Evolutionary conservation across 2,888 invertebrate genomes (phyloP), one percentile per base, ranked within the genome.

Genomic region (Drosophila kokeensis): DNA sequence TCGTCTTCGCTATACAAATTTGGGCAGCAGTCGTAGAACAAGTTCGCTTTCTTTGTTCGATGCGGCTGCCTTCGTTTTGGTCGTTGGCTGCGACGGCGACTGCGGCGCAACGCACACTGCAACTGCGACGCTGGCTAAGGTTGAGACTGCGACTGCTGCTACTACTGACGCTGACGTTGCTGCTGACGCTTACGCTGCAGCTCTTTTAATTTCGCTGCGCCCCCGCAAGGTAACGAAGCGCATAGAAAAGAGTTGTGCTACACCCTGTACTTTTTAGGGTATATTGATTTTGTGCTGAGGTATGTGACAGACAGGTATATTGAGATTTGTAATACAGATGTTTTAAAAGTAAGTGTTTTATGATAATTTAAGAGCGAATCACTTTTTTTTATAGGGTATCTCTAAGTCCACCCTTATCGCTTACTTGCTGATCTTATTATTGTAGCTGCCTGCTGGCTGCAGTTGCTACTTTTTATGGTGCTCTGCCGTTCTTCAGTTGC

Each of bases 41-140:
- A 83, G 83, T 84, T 89, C 79, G 87, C 87, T 90, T 90, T 89
- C 84, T 87, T 85, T 90, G 84, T 88, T 85, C 76, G 80, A 73
- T 60, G 49, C 24, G 55, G 40, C 61, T 67, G 50, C 71, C 45
- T 48, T 71, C 60, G 49, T 55, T 42, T 42, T 42, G 57, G 67
- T 18, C 66, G 59, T 57, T 68, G 50, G 57, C n/a, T 49, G 57
- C 42, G 42, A 48, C 40, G 4, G 18, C 24, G 32, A 54, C 57
- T 18, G 65, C 11, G 15, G 42, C 53, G 45, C 45, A 15, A 45
- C 24, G 45, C 24, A 15, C 7, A 45, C 45, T 45, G 45, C 45
- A 15, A 24, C 45, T 45, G 45, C 24, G 24, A 40, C n/a, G 10
- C 4, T 10, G 40, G n/a, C 45, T 21, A 45, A 45, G 21, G 2